Evolutionary conservation across 2,888 invertebrate genomes (phyloP).

Genomic region (Hypselothyrea guttata): DNA sequence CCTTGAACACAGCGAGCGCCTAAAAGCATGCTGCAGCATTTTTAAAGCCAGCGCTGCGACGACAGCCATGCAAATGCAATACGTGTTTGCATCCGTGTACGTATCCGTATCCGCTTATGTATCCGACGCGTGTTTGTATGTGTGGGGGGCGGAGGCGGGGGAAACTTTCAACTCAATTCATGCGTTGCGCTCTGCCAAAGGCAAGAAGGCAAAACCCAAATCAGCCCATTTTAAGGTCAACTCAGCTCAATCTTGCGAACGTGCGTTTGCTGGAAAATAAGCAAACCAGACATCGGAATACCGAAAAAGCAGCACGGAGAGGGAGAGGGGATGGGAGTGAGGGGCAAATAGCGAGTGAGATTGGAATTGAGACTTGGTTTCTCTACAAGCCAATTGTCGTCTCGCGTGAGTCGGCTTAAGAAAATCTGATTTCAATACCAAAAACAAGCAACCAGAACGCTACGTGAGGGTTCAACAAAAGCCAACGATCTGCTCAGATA

Average conservation of each 20-base stretch:
- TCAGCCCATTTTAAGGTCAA: slow-evolving; percentile 8
- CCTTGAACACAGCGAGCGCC: slow-evolving; percentile 4
- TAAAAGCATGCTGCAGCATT: slow-evolving; percentile 42
- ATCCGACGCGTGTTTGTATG: slow-evolving; percentile 20
- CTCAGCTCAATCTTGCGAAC: slow-evolving; percentile 39
- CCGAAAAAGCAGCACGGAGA: slow-evolving; percentile 2
- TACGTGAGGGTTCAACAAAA: slow-evolving; percentile 1
- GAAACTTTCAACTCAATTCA: too few species aligned
- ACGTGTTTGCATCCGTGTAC: slow-evolving; percentile 21
- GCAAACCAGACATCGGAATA: slow-evolving; percentile 37
- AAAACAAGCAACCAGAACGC: slow-evolving; percentile 18
- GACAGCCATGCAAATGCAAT: slow-evolving; percentile 32
- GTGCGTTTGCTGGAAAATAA: slow-evolving; percentile 37
- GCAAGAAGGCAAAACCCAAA: not conserved
- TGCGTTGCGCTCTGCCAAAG: not conserved
- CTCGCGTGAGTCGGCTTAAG: slow-evolving; percentile 51
- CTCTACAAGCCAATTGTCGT: slow-evolving; percentile 41
- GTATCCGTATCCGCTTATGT: slow-evolving; percentile 29
- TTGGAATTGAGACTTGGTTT: too few species aligned
- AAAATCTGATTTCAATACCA: slow-evolving; percentile 49
- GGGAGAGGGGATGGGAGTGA: too few species aligned
- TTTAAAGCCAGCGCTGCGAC: not conserved
- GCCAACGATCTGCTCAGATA: slow-evolving; percentile 3
- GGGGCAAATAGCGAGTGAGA: too few species aligned
- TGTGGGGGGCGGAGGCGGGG: not conserved